Evolutionary conservation across 2,888 invertebrate genomes (phyloP).

Genomic region (Catocala sponsa): DNA sequence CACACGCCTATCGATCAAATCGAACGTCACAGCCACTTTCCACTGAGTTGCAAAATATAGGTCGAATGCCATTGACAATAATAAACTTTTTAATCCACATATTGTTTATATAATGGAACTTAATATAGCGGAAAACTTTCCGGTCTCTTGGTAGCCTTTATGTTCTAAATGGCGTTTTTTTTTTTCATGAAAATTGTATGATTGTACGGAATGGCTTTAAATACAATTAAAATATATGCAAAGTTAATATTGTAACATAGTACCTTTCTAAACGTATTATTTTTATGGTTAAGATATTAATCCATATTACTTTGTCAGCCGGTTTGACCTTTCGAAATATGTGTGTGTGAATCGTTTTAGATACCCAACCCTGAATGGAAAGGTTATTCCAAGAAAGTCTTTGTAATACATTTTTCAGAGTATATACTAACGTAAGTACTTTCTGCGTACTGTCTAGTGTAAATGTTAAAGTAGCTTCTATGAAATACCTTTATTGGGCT

Average conservation of each 20-base stretch:
- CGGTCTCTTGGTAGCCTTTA: not conserved
- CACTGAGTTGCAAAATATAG: constrained; percentile 31
- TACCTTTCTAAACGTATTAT: not conserved
- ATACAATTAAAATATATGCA: not conserved
- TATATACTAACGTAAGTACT: constrained; percentile 11
- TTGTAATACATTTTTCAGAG: constrained; percentile 17
- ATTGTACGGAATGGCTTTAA: not conserved
- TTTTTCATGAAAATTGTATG: constrained; percentile 5
- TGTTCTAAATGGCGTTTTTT: constrained; percentile 3
- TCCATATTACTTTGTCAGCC: constrained; percentile 10
- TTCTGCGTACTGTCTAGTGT: constrained; percentile 18
- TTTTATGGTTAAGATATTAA: constrained; percentile 3
- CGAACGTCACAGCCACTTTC: constrained; percentile 45
- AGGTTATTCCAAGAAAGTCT: constrained; percentile 19
- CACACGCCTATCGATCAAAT: constrained; percentile 62
- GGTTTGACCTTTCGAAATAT: not conserved
- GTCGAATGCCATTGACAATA: constrained; percentile 7
- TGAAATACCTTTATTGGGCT: constrained; percentile 22
- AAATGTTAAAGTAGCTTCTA: constrained; percentile 23
- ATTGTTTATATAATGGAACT: not conserved
- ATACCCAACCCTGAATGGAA: constrained; percentile 7
- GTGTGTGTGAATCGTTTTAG: not conserved
- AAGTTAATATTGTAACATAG: not conserved
- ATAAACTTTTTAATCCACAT: constrained; percentile 7
- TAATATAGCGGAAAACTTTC: not conserved